Percentiles rank a stretch among this genome's conserved stretches.
Evolutionary conservation across 2,113 vertebrate species (phyloP).

Genomic region (Helogale parvula): DNA sequence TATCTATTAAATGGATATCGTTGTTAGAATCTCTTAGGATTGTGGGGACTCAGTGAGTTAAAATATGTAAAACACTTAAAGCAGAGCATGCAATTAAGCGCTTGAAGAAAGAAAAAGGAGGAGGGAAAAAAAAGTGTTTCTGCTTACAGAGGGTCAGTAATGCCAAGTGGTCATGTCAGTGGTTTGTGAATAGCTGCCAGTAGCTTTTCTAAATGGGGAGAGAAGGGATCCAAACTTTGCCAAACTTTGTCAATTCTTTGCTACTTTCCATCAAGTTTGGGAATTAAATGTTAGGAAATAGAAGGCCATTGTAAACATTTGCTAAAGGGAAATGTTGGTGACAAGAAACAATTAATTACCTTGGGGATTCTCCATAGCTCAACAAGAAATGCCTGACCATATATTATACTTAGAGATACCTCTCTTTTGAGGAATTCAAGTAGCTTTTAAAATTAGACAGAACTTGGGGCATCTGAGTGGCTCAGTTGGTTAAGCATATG

Average conservation of each 20-base stretch:
- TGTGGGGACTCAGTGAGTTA: background rate
- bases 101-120: background rate
- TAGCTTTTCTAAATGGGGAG: slow-evolving; percentile 16
- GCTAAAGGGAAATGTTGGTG: background rate
- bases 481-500: no score
- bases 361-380: background rate
- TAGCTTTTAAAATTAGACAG: slow-evolving; percentile 18
- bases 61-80: background rate
- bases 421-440: slow-evolving; percentile 38
- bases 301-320: background rate
- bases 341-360: background rate
- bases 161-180: background rate
- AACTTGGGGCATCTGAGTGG: background rate
- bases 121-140: background rate
- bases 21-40: background rate
- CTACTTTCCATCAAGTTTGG: background rate
- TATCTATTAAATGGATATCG: background rate
- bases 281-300: slow-evolving; percentile 35
- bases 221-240: background rate
- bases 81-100: background rate
- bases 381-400: background rate
- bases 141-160: background rate
- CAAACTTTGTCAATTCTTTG: background rate
- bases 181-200: background rate
- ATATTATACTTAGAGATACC: background rate